Evolutionary conservation across 2,113 vertebrate species (phyloP).

Genomic region (Cromileptes altivelis): DNA sequence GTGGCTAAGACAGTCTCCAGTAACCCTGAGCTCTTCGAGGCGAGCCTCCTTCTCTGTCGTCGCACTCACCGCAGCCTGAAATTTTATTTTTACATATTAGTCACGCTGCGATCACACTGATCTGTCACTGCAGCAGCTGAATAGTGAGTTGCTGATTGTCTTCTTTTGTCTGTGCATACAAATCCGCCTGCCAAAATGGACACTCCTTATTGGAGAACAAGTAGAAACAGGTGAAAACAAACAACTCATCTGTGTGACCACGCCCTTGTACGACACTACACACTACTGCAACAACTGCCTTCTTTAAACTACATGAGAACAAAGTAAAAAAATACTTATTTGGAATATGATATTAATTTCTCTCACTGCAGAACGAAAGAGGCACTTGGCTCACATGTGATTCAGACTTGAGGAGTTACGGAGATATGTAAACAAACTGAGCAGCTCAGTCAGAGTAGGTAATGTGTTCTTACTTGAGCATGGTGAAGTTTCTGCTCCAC

Average conservation of each 20-base stretch:
- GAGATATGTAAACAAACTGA: not conserved
- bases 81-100: not conserved
- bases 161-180: not conserved
- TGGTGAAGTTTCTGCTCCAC: constrained; percentile 18
- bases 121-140: not conserved
- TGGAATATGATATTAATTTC: no score
- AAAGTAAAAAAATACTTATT: not conserved
- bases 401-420: not conserved
- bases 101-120: not conserved
- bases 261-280: constrained; percentile 29
- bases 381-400: not conserved
- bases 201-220: constrained; percentile 49
- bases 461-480: constrained; percentile 44
- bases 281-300: not conserved
- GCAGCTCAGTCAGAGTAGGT: not conserved
- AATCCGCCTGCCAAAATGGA: not conserved
- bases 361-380: not conserved
- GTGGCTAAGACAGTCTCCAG: constrained; percentile 10
- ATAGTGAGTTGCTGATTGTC: not conserved
- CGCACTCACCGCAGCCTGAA: constrained; percentile 39
- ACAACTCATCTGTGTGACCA: constrained; percentile 13
- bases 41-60: constrained; percentile 3
- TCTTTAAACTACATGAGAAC: not conserved
- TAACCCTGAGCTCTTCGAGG: constrained; percentile 18
- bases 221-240: constrained; percentile 33